Base-by-base conservation (phyloP, 2,113 vertebrate genomes). In the Alouatta palliata region DNA sequence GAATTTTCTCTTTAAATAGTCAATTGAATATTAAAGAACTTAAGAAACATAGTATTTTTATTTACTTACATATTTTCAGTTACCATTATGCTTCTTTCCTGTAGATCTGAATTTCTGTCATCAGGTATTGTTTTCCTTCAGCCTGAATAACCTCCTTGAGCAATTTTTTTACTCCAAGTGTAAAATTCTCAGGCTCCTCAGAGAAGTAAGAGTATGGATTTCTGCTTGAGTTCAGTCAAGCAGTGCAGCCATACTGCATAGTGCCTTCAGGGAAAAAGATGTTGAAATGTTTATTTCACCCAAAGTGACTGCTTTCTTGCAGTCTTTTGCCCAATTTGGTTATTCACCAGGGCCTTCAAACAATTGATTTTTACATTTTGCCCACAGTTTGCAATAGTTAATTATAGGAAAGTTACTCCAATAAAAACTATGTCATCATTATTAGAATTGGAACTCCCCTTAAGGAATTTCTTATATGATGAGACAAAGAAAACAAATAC, bases 1-100 rank as follows among this genome's bases (percentile, higher is more conserved):
- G 25, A 76, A 40, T 37, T 85, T 95, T 86, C 66, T 30, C 11
- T 68, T 20, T 94, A 85, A 70, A 68, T 87, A 71, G 35, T 49
- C 12, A 30, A 5, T 66, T 93, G 58, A 87, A 79, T 77, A 64
- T 93, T 96, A 80, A 56, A 93, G 43, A 73, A 85, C 92, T 89
- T 82, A 90, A 45, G 35, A 71, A 58, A 43, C 5, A 54, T 20
- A 32, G 23, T 93, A 20, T 87, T 87, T 95, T 68, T 61, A 58
- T 81, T 80, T 81, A 85, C 20, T 70, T 40, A 61, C 35, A 19
- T 81, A 20, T 58, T 83, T 90, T 49, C 66, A 54, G 25, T 79
- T 79, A 84, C 25, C 14, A 58, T 6, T 83, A 30, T 32, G 79
- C 56, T 68, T 87, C 20, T 64, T 89, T 70, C 49, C 56, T 91